phyloP scores from a whole-genome alignment of 2,113 vertebrate species.

The Phrynocephalus versicolor region DNA sequence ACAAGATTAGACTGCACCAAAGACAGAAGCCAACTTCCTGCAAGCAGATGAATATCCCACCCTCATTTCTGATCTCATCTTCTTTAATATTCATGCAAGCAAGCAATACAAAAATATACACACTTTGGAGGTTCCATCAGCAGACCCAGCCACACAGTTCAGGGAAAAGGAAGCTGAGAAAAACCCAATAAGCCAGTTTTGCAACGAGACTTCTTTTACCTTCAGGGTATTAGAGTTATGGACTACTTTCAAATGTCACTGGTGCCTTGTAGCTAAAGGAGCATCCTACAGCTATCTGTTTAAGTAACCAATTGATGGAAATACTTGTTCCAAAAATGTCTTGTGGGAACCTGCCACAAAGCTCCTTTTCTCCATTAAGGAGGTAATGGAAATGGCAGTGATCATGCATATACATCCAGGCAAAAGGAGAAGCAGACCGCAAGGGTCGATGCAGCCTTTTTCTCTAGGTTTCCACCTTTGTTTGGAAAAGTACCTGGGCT shows the following conservation, averaged over 20 bases:
- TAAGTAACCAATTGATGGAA: neutral
- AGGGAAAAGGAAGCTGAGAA: neutral
- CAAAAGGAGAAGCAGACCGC: neutral
- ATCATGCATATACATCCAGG: neutral
- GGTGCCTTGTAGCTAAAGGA: neutral
- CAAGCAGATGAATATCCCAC: neutral
- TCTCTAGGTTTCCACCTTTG: neutral
- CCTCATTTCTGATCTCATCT: neutral
- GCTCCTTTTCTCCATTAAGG: neutral
- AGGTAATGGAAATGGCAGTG: neutral
- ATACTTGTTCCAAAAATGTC: neutral
- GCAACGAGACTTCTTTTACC: neutral
- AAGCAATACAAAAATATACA: conserved; percentile 3
- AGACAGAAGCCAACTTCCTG: rapidly evolving
- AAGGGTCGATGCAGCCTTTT: neutral
- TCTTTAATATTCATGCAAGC: conserved; percentile 3
- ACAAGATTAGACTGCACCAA: conserved; percentile 5
- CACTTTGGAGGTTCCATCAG: neutral
- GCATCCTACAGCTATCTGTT: neutral
- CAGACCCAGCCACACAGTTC: neutral
- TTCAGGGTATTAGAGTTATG: neutral
- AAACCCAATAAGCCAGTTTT: conserved; percentile 6
- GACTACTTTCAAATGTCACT: neutral
- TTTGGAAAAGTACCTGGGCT: neutral
- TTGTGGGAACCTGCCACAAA: neutral